These are phyloP conservation scores for Lagorchestes hirsutus DNA, from an alignment of 2,797 vertebrate genomes.

Conservation along the genomic window DNA sequence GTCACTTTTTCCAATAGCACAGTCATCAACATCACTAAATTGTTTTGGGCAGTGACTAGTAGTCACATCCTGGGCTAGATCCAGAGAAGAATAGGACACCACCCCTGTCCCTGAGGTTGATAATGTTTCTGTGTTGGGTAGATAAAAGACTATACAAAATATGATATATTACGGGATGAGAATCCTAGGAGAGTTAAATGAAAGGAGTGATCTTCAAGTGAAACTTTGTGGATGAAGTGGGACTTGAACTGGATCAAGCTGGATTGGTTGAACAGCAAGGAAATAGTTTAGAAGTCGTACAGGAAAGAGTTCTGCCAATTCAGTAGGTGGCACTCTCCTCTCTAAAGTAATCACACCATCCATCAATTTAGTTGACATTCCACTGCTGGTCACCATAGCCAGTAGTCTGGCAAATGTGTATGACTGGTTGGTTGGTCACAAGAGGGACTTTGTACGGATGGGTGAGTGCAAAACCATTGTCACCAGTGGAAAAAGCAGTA, in stretches of 20 bases:
- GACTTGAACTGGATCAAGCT: not conserved
- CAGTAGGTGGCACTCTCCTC: conserved; percentile 1
- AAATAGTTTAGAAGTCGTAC: not conserved
- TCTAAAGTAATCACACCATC: not conserved
- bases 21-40: not conserved
- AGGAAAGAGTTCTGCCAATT: not conserved
- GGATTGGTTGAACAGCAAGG: not conserved
- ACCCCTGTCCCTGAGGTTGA: not conserved
- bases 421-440: not conserved
- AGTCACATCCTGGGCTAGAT: not conserved
- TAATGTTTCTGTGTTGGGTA: not conserved
- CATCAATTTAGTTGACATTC: not conserved
- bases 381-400: not conserved
- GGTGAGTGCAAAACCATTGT: not conserved
- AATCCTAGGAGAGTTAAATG: not conserved
- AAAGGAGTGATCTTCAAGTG: not conserved
- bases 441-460: not conserved
- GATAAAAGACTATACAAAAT: not conserved
- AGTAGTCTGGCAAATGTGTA: not conserved
- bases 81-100: not conserved
- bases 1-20: not conserved
- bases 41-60: not conserved
- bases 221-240: not conserved
- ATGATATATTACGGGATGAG: not conserved
- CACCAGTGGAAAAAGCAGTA: not conserved